Conservation (phyloP, 2,797 vertebrate genomes). For the Sciaenops ocellatus region DNA sequence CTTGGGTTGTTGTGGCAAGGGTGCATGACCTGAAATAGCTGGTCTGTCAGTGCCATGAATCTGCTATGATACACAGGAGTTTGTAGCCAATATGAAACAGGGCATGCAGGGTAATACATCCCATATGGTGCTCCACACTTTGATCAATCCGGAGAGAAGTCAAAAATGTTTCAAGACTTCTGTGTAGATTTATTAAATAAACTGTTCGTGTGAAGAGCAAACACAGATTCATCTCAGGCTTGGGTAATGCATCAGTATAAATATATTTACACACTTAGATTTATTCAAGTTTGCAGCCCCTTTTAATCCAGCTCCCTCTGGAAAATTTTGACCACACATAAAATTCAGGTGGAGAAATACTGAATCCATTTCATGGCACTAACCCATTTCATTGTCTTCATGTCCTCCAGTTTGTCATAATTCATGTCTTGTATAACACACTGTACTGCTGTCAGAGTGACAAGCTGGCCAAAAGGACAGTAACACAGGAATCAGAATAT, state of each 20-base stretch:
- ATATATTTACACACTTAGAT: background rate
- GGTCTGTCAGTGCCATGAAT: slow-evolving; percentile 75
- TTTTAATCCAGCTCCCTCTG: too few relatives aligned
- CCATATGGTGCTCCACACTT: slow-evolving; percentile 68
- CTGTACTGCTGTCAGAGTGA: slow-evolving; percentile 32
- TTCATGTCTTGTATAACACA: slow-evolving; percentile 45
- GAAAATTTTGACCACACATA: background rate
- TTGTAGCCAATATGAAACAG: slow-evolving; percentile 66
- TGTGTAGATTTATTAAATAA: slow-evolving; percentile 44
- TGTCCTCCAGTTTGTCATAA: slow-evolving; percentile 45
- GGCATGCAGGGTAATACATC: slow-evolving; percentile 65
- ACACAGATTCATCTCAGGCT: slow-evolving; percentile 3
- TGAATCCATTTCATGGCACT: background rate
- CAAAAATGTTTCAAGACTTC: slow-evolving; percentile 50
- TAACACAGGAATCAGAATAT: slow-evolving; percentile 50
- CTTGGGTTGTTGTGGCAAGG: slow-evolving; percentile 72
- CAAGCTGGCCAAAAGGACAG: slow-evolving; percentile 36
- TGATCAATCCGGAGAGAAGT: slow-evolving; percentile 61
- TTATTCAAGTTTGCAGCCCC: background rate
- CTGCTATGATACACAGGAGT: slow-evolving; percentile 64
- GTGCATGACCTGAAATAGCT: slow-evolving; percentile 74
- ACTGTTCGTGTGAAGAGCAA: background rate
- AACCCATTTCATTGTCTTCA: slow-evolving; percentile 13
- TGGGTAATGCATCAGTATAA: background rate
- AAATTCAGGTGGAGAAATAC: background rate